Base-by-base conservation (phyloP, 92 coral and sea anemone species). In the Siderastrea siderea region DNA sequence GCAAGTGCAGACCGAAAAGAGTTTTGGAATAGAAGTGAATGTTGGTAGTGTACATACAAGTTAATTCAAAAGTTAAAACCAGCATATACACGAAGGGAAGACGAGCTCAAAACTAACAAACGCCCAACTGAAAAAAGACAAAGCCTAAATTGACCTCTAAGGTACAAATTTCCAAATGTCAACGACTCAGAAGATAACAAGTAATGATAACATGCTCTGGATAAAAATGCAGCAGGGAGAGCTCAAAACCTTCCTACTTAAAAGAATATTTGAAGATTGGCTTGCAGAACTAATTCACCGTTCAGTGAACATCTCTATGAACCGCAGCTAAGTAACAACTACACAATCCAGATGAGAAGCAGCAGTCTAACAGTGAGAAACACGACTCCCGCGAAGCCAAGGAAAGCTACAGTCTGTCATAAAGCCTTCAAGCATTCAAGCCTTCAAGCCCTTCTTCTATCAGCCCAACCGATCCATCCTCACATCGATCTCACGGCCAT, bases 401-500 rank as follows among this genome's bases (percentile, higher is more conserved):
- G 17, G n/a, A 15, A 47, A 55, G 26, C 58, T 2, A 59, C 11
- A 15, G 5, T 67, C 64, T 53, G 11, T 7, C 61, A 70, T 68
- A 49, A 1, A 44, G 38, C 4, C 50, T 19, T 16, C 19, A 80
- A 64, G 62, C 73, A 8, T 19, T 53, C 43, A n/a, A 55, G 57
- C 86, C 70, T 47, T 10, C 68, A 47, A 1, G 38, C 71, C 5
- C 9, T 17, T 14, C 17, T 7, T 17, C 11, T 63, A 13, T 95
- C 92, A 95, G 58, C 93, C 98, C 79, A 95, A 93, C 90, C 96
- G 87, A 72, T 97, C 99, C 93, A 97, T 79, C 69, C 99, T 87
- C 68, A 97, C 99, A 59, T 97, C 99, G 80, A 97, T 89, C 73
- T 97, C 98, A 15, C 99, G 95, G 49, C 99, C 99, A 70, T 95